Base-by-base conservation (phyloP, 2,797 vertebrate species). In the Falco naumanni region DNA sequence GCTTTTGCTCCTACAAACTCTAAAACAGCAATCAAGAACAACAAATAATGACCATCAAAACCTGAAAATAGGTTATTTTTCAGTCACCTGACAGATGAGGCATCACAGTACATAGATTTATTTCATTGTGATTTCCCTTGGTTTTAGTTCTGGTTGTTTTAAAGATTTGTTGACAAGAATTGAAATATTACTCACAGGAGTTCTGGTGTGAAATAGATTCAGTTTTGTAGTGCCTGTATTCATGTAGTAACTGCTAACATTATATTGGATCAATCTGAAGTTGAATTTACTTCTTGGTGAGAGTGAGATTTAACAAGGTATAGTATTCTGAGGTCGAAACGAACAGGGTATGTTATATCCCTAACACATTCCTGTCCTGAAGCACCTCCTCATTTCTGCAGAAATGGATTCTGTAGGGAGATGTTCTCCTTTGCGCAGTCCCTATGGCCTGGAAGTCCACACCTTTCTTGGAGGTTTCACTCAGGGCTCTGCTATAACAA, bases 371-470 rank as follows among this genome's bases (percentile, higher is more conserved):
- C 10, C 24, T 75, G 31, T 24, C 25, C 12, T 64, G 53, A 87
- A 91, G 53, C n/a, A 60, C 6, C 15, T 87, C 43, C 16, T 81
- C 6, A 10, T 61, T 92, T 84, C 48, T 85, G 13, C n/a, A 63
- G 22, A 53, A 87, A 82, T 6, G 6, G 22, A 47, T 82, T 59
- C 33, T 4, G 1, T 3, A 39, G 8, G 14, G 24, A 66, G 11
- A 33, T 39, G 28, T 21, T 61, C 24, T 79, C 10, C 17, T 83
- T 43, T 0, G 0, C 0, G 0, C 3, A 1, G 11, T 43, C 54
- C 9, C 11, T 1, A 1, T 7, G 24, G 26, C 18, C 26, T 63
- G 34, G 33, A 57, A 84, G 66, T 59, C 34, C 33, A 13, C n/a
- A 57, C 4, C 1, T 81, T 74, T n/a, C 31, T 37, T 57, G 4